phyloP scores from a whole-genome alignment of 2,113 vertebrate species.

The Turdus rufiventris region DNA sequence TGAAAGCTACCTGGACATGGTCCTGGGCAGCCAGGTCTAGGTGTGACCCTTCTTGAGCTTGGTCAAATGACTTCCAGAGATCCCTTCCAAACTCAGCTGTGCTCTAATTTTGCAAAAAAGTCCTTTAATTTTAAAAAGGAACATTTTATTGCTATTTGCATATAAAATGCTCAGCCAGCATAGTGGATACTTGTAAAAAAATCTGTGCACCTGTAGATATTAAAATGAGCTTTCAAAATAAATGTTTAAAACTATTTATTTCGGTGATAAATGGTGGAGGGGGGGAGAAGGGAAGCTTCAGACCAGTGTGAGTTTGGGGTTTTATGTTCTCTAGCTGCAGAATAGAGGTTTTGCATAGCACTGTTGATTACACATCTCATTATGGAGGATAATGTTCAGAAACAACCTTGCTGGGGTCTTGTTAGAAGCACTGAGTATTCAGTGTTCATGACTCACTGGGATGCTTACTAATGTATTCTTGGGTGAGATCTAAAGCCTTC shows the following conservation, averaged over 20 bases:
- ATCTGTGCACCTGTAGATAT: background rate
- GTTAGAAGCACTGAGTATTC: background rate
- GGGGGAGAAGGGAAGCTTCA: background rate
- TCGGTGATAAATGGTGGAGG: background rate
- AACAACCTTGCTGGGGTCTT: background rate
- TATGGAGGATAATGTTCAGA: background rate
- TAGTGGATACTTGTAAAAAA: background rate
- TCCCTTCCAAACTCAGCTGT: background rate
- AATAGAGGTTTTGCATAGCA: background rate
- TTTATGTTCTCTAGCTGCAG: background rate
- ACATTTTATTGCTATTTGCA: background rate
- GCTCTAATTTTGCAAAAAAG: background rate
- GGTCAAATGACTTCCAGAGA: background rate
- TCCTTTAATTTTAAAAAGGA: background rate
- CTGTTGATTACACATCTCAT: background rate
- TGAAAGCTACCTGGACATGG: rapidly evolving
- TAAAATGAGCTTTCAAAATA: background rate
- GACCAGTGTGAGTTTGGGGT: background rate
- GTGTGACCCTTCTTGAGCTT: background rate
- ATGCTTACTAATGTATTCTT: background rate
- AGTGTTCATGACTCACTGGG: background rate
- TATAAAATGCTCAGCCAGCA: background rate
- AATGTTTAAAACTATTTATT: background rate
- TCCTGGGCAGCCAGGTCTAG: background rate
- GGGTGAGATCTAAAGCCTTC: background rate